Evolutionary conservation across 1,140 invertebrate species (phyloP).

Genomic region (Macrotrachela quadricornifera): DNA sequence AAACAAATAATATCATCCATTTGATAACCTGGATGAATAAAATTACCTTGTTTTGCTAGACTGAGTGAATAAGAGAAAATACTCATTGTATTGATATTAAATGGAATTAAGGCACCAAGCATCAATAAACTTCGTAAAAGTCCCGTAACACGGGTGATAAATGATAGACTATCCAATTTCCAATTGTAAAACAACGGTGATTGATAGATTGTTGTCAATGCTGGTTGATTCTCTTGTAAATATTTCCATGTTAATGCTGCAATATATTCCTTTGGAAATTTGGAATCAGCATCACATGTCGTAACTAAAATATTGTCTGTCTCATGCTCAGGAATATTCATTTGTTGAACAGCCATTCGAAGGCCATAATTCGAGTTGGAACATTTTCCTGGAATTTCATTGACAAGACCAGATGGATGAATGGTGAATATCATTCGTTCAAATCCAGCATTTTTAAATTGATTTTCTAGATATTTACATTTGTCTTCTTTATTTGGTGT

Average conservation of each 20-base stretch:
- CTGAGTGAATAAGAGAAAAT: conserved; percentile 13
- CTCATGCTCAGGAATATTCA: background rate
- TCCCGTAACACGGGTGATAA: conserved; percentile 15
- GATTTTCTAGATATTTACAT: too few species aligned
- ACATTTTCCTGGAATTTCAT: background rate
- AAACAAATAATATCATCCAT: conserved; percentile 16
- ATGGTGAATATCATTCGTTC: too few species aligned
- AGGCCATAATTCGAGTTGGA: background rate
- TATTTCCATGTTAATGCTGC: too few species aligned
- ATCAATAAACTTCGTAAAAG: conserved; percentile 14
- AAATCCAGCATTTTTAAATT: too few species aligned
- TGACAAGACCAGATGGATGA: background rate
- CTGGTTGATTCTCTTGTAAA: background rate
- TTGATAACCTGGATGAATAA: conserved; percentile 14
- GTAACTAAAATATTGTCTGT: too few species aligned
- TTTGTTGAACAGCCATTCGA: too few species aligned
- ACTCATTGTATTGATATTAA: conserved; percentile 16
- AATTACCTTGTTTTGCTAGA: conserved; percentile 13
- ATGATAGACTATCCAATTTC: conserved; percentile 13
- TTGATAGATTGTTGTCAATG: background rate
- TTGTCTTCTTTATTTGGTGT: background rate
- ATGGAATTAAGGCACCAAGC: conserved; percentile 16
- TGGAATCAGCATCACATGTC: background rate
- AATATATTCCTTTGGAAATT: background rate
- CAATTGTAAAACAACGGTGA: conserved; percentile 7